A percentile compares a stretch with the other conserved stretches of the same genome.
These are phyloP conservation scores for Speoplatyrhinus poulsoni DNA, from an alignment of 2,113 vertebrate species.

Conservation along the genomic window DNA sequence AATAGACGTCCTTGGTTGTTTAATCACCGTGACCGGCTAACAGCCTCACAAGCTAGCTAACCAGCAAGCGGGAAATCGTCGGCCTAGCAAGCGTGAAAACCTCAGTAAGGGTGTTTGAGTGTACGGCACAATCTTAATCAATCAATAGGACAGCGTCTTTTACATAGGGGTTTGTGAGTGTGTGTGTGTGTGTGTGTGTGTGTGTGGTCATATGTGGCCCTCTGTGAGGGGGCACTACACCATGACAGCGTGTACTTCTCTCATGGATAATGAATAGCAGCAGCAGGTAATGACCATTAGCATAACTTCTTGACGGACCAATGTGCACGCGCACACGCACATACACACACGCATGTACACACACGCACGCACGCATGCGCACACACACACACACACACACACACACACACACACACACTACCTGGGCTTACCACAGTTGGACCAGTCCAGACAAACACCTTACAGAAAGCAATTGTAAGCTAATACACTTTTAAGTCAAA, in stretches of 20 bases:
- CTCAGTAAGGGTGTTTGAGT: conserved; percentile 41
- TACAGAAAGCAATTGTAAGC: neutral
- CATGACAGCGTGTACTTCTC: conserved; percentile 50
- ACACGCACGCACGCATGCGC: neutral
- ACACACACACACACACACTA: neutral
- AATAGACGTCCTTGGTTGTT: conserved; percentile 73
- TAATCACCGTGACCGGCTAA: conserved; percentile 69
- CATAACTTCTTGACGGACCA: conserved; percentile 1
- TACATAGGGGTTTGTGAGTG: neutral
- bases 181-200: conserved; percentile 14
- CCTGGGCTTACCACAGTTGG: too few species aligned
- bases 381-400: conserved; percentile 11
- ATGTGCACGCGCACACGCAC: neutral
- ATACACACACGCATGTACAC: neutral
- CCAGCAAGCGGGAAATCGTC: neutral
- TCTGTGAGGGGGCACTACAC: conserved; percentile 40
- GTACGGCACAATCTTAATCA: conserved; percentile 54
- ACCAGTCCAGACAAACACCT: neutral
- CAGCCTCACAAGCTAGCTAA: conserved; percentile 10
- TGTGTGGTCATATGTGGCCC: conserved; percentile 18
- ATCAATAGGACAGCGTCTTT: conserved; percentile 24
- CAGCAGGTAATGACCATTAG: conserved; percentile 47
- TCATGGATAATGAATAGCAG: conserved; percentile 60
- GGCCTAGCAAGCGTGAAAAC: neutral
- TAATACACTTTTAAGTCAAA: neutral